phyloP scores from a whole-genome alignment of 2,113 vertebrate genomes.

The Pristiophorus japonicus region DNA sequence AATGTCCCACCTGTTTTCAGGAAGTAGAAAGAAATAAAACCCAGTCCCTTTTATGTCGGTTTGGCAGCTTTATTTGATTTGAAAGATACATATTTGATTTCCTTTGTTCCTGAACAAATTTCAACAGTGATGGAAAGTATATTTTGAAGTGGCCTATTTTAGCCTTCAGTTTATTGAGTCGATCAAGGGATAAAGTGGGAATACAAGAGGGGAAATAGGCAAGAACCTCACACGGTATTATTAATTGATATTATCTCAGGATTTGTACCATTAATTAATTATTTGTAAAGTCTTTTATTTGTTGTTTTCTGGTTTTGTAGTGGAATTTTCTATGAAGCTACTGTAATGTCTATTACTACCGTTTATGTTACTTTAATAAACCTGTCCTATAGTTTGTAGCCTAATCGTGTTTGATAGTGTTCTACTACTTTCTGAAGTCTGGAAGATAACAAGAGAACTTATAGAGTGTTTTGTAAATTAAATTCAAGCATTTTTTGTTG shows the following conservation, averaged over 20 bases:
- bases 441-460: neutral
- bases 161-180: neutral
- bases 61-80: slow-evolving; percentile 7
- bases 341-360: neutral
- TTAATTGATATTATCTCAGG: neutral
- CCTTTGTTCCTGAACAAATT: neutral
- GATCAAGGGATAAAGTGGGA: neutral
- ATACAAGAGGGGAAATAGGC: neutral
- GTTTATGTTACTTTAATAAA: neutral
- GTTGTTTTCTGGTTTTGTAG: neutral
- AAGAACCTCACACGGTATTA: neutral
- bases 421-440: neutral
- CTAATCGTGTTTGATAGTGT: neutral
- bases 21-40: neutral
- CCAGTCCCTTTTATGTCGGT: neutral
- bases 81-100: neutral
- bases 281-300: neutral
- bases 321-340: neutral
- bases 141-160: neutral
- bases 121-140: neutral
- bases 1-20: neutral
- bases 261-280: neutral
- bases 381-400: neutral
- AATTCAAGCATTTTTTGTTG: neutral
- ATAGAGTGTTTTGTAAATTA: neutral